These are phyloP conservation scores for Crotalus tigris DNA, from an alignment of 2,113 vertebrate species.

Conservation along the genomic window DNA sequence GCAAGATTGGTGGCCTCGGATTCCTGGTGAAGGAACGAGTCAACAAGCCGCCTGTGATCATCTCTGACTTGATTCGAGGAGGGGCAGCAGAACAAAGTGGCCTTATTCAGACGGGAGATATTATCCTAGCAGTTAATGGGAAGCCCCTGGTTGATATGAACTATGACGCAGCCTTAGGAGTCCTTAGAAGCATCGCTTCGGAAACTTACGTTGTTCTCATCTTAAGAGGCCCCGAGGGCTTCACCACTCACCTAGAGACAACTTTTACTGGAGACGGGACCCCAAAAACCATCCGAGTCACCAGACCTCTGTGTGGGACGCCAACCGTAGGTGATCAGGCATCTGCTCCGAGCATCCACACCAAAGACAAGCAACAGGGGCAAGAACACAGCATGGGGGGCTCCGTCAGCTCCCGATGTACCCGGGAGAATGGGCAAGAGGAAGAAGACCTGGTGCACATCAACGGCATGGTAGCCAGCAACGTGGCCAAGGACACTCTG, in stretches of 20 bases:
- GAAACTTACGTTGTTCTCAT: slow-evolving; percentile 95
- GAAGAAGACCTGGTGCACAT: slow-evolving; percentile 52
- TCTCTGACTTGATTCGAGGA: slow-evolving; percentile 92
- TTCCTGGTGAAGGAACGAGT: slow-evolving; percentile 95
- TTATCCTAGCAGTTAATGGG: slow-evolving; percentile 91
- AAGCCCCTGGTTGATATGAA: slow-evolving; percentile 89
- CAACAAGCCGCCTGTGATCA: slow-evolving; percentile 90
- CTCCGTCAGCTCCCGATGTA: slow-evolving; percentile 65
- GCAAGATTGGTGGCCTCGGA: slow-evolving; percentile 91
- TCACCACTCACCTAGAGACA: slow-evolving; percentile 95
- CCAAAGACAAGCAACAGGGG: slow-evolving; percentile 77
- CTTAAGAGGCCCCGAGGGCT: slow-evolving; percentile 92
- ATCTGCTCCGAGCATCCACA: slow-evolving; percentile 64
- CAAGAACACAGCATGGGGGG: slow-evolving; percentile 63
- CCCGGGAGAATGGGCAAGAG: slow-evolving; percentile 59
- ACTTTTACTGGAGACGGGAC: slow-evolving; percentile 88
- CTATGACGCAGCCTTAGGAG: slow-evolving; percentile 88
- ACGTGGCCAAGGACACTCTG: slow-evolving; percentile 60
- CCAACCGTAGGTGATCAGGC: slow-evolving; percentile 71
- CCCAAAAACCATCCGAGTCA: slow-evolving; percentile 87
- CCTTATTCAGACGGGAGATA: slow-evolving; percentile 94
- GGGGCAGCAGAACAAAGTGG: slow-evolving; percentile 93
- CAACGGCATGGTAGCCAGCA: slow-evolving; percentile 59
- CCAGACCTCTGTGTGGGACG: slow-evolving; percentile 75
- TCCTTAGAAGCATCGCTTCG: slow-evolving; percentile 84